Conservation (phyloP, 2,797 vertebrate species). For the Artibeus lituratus region DNA sequence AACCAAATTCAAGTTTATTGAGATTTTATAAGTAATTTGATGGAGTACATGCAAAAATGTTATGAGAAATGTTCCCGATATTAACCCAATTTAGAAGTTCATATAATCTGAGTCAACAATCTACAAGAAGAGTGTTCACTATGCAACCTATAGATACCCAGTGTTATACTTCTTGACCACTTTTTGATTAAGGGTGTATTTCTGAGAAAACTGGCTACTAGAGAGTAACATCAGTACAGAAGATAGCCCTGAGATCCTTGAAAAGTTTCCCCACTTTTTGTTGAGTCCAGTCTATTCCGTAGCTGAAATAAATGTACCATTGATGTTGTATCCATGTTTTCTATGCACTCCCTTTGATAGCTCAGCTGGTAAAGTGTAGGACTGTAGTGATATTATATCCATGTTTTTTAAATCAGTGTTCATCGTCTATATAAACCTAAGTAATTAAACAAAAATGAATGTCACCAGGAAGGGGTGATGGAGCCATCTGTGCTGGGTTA, state of each 20-base stretch:
- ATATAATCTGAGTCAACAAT: background rate
- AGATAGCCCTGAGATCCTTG: background rate
- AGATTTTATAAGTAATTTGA: background rate
- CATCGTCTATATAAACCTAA: background rate
- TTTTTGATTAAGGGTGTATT: background rate
- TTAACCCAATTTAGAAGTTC: background rate
- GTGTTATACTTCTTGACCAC: background rate
- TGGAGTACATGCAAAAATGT: background rate
- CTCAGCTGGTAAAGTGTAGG: too few species aligned
- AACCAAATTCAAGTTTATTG: background rate
- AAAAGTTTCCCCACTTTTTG: background rate
- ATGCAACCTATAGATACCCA: background rate
- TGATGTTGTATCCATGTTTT: background rate
- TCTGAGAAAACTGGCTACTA: background rate
- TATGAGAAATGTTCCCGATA: background rate
- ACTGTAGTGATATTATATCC: too few species aligned
- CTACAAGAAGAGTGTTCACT: background rate
- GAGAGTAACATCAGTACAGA: background rate
- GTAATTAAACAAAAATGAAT: background rate
- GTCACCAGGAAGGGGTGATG: background rate
- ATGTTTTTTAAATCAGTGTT: slow-evolving; percentile 10
- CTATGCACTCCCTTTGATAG: too few species aligned
- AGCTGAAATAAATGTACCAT: background rate
- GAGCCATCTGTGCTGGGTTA: background rate
- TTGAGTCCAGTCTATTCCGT: background rate